These are phyloP conservation scores for Coreius guichenoti DNA, from an alignment of 2,797 vertebrate genomes.

Conservation along the genomic window DNA sequence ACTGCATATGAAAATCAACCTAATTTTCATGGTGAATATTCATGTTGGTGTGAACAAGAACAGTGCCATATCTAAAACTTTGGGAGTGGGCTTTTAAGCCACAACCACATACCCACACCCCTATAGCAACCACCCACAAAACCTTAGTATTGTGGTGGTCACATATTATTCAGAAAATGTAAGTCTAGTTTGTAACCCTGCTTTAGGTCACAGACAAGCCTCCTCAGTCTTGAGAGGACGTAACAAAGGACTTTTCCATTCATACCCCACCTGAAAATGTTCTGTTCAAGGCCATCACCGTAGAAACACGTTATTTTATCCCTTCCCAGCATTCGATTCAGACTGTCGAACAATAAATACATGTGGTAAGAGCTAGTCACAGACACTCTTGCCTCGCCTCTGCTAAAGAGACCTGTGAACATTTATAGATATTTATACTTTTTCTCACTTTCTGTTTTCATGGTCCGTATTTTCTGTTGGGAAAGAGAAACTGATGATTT, in stretches of 20 bases:
- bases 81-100: background rate
- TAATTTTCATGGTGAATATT: background rate
- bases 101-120: no score
- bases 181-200: background rate
- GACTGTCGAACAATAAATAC: constrained; percentile 3
- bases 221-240: constrained; percentile 5
- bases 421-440: background rate
- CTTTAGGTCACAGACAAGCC: constrained; percentile 21
- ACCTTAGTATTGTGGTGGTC: background rate
- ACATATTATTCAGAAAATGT: background rate
- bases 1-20: background rate
- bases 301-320: constrained; percentile 44
- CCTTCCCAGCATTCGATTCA: constrained; percentile 20
- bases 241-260: background rate
- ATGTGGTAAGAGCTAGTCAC: background rate
- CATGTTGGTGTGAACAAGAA: background rate
- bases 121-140: background rate
- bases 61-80: background rate
- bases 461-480: background rate
- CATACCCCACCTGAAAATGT: constrained; percentile 25
- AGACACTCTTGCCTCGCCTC: background rate
- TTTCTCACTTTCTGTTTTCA: background rate
- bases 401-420: background rate
- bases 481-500: constrained; percentile 6
- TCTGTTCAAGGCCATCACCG: constrained; percentile 46